phyloP scores from a whole-genome alignment of 2,113 vertebrate genomes.

The Aythya baeri region DNA sequence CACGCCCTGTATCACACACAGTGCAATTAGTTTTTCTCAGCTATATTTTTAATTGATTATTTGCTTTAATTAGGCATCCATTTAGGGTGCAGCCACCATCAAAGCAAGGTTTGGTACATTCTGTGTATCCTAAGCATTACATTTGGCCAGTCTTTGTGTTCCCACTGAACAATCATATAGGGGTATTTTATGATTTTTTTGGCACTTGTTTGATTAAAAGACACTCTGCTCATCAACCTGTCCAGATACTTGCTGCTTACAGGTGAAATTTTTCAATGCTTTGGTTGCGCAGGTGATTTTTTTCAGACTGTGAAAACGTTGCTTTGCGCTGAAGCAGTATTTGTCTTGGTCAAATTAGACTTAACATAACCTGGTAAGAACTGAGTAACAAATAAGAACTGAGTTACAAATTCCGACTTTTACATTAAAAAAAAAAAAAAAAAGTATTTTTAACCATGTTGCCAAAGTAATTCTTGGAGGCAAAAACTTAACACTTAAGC shows the following conservation, averaged over 20 bases:
- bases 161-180: not conserved
- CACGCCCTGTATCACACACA: rapidly evolving
- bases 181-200: not conserved
- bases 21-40: not conserved
- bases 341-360: not conserved
- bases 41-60: not conserved
- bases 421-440: not conserved
- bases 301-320: not conserved
- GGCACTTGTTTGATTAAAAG: not conserved
- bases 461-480: not conserved
- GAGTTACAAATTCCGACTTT: not conserved
- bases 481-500: not conserved
- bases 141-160: not conserved
- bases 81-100: not conserved
- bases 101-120: not conserved
- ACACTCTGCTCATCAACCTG: not conserved
- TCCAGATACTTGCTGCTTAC: not conserved
- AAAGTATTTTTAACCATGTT: not conserved
- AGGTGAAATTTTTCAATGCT: not conserved
- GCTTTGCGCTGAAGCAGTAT: slow-evolving; percentile 22
- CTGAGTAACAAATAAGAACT: not conserved
- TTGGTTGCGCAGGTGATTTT: not conserved
- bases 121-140: rapidly evolving
- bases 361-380: not conserved
- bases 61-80: not conserved